Conservation (phyloP, 1,140 invertebrate species). For the Drosophila lacteicornis region DNA sequence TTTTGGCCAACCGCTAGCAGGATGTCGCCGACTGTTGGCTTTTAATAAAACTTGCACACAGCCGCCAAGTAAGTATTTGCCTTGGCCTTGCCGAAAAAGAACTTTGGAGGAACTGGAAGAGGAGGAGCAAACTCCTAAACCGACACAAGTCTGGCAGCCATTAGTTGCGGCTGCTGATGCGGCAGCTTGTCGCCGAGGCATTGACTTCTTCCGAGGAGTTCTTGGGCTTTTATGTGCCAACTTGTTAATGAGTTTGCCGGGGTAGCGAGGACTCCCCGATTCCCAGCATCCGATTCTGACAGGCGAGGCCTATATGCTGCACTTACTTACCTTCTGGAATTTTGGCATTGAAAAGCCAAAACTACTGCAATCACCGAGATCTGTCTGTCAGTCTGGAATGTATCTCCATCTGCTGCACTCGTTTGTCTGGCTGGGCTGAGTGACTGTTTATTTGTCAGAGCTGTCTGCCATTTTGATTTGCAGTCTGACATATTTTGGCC, state of each 20-base stretch:
- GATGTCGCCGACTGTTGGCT: slow-evolving; percentile 74
- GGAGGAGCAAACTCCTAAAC: slow-evolving; percentile 35
- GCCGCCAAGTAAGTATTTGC: slow-evolving; percentile 61
- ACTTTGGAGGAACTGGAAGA: slow-evolving; percentile 6
- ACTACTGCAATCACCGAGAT: slow-evolving; percentile 52
- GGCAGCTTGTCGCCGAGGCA: slow-evolving; percentile 71
- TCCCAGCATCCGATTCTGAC: slow-evolving; percentile 6
- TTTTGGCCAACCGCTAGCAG: slow-evolving; percentile 44
- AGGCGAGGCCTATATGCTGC: slow-evolving; percentile 38
- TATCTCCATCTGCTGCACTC: slow-evolving; percentile 37
- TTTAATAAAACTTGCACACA: slow-evolving; percentile 77
- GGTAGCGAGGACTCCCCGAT: slow-evolving; percentile 4
- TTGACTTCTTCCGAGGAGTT: slow-evolving; percentile 60
- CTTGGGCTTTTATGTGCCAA: slow-evolving; percentile 74
- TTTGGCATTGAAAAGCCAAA: slow-evolving; percentile 67
- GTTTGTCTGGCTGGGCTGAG: slow-evolving; percentile 43
- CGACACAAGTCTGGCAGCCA: slow-evolving; percentile 62
- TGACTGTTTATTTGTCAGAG: slow-evolving; percentile 70
- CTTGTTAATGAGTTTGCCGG: slow-evolving; percentile 80
- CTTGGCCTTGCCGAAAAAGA: slow-evolving; percentile 57
- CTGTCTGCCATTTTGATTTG: slow-evolving; percentile 71
- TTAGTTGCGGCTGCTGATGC: slow-evolving; percentile 72
- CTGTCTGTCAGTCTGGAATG: slow-evolving; percentile 31
- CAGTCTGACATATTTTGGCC: slow-evolving; percentile 73
- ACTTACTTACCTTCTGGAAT: slow-evolving; percentile 50